Conservation (phyloP, 2,113 vertebrate genomes). For the Symphodus melops region DNA sequence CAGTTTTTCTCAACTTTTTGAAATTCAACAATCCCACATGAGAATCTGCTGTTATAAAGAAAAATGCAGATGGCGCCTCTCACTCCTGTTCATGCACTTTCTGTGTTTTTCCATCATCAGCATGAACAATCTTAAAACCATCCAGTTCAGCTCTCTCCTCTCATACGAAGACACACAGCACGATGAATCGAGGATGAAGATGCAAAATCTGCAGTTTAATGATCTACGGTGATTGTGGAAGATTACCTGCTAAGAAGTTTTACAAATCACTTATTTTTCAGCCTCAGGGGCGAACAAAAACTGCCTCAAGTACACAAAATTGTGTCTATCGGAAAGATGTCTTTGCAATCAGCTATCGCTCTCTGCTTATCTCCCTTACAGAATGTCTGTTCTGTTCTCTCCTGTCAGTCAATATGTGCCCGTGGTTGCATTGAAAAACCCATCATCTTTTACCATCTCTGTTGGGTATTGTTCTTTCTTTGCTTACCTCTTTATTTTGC, state of each 20-base stretch:
- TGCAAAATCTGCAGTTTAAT: slow-evolving; percentile 43
- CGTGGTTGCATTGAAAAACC: slow-evolving; percentile 50
- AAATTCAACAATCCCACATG: background rate
- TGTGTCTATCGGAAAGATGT: slow-evolving; percentile 32
- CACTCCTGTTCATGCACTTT: background rate
- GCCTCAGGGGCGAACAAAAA: slow-evolving; percentile 21
- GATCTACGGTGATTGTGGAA: slow-evolving; percentile 17
- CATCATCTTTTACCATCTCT: slow-evolving; percentile 50
- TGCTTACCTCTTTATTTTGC: slow-evolving; percentile 2
- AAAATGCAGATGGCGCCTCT: background rate
- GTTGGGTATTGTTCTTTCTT: slow-evolving; percentile 9
- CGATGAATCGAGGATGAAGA: slow-evolving; percentile 7
- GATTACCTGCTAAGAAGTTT: slow-evolving; percentile 28
- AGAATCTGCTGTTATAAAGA: no score
- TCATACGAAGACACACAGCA: slow-evolving; percentile 2
- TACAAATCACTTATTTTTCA: slow-evolving; percentile 28
- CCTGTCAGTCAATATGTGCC: slow-evolving; percentile 47
- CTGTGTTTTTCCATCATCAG: slow-evolving; percentile 1
- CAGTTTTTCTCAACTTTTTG: background rate
- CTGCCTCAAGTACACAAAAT: slow-evolving; percentile 33
- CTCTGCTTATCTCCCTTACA: slow-evolving; percentile 46
- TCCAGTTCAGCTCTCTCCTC: slow-evolving; percentile 13
- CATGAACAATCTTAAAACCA: background rate
- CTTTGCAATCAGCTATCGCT: slow-evolving; percentile 27
- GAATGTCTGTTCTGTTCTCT: slow-evolving; percentile 34